Base-by-base conservation (phyloP, 1,140 invertebrate species). In the Coptotermes formosanus region DNA sequence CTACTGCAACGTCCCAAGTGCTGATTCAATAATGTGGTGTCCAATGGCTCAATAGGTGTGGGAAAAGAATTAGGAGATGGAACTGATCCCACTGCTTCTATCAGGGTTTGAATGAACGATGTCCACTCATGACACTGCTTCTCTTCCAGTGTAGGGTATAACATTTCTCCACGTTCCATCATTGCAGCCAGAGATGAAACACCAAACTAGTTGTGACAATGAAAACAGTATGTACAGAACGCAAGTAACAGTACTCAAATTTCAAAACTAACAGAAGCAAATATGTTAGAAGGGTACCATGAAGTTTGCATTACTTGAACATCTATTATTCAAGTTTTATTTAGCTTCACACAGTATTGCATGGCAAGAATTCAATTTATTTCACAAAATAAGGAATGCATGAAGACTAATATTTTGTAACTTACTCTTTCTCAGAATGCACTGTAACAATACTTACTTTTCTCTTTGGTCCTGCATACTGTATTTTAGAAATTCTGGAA, bases 121-220 rank as follows among this genome's bases (percentile, higher is more conserved):
- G 45, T 32, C 85, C 85, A 86, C 55, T 55, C 59, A 19, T 81
- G n/a, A 23, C 81, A 75, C 48, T 52, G 75, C 44, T 52, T 86
- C n/a, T 48, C 48, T 23, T 86, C 85, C 7, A 86, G 30, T 38
- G 85, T 32, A 3, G 69, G 32, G 55, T 75, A 86, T 0, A 86
- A 69, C 4, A 11, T 44, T 69, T 86, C 75, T 38, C 38, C 85
- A 55, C 43, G 85, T 48, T 21, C 44, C 85, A 86, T 43, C 69
- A 86, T 86, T n/a, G 30, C 69, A 30, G 85, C 85, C 55, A 86
- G 44, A 16, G 81, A 69, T 16, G 85, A 86, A 25, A 86, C 25
- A 25, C 85, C 85, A 82, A 86, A 86, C 85, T 82, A n/a, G 6
- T 75, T 21, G 11, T 25, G 12, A 38, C 44, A 44, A 32, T 55